Conservation (phyloP, 37 sponge, comb jelly and placozoan species). For the Geodia barretti region DNA sequence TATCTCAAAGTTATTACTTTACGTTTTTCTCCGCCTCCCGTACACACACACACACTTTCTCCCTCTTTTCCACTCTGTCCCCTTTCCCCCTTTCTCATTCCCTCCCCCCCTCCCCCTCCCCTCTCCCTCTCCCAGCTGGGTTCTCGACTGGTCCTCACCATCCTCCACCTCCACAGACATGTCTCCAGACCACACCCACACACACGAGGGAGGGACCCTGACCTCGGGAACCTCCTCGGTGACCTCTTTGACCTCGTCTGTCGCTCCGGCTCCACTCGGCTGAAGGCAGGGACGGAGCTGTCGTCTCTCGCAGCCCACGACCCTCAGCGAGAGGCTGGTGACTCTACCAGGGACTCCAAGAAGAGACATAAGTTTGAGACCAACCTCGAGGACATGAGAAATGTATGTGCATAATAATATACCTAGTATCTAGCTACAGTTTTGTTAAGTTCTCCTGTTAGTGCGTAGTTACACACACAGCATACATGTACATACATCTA, state of each 20-base stretch:
- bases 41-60: neutral
- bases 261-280: slow-evolving; percentile 26
- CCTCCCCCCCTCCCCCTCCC: neutral
- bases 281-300: slow-evolving; percentile 37
- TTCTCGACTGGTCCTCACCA: slow-evolving; percentile 46
- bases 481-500: neutral
- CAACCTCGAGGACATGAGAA: slow-evolving; percentile 74
- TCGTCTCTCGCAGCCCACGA: slow-evolving; percentile 24
- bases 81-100: neutral
- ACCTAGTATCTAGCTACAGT: neutral
- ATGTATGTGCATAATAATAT: slow-evolving; percentile 22
- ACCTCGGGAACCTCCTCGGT: slow-evolving; percentile 12
- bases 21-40: too few relatives aligned
- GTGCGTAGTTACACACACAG: neutral
- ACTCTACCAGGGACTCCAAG: too few relatives aligned
- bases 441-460: neutral
- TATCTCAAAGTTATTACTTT: too few relatives aligned
- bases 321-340: slow-evolving; percentile 37
- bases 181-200: neutral
- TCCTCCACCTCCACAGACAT: slow-evolving; percentile 24
- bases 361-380: slow-evolving; percentile 53
- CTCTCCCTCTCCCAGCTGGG: slow-evolving; percentile 31
- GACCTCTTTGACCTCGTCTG: slow-evolving; percentile 33
- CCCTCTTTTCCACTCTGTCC: slow-evolving; percentile 4
- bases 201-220: slow-evolving; percentile 26